Evolutionary conservation across 2,113 vertebrate species (phyloP).

Genomic region (Scophthalmus maximus): DNA sequence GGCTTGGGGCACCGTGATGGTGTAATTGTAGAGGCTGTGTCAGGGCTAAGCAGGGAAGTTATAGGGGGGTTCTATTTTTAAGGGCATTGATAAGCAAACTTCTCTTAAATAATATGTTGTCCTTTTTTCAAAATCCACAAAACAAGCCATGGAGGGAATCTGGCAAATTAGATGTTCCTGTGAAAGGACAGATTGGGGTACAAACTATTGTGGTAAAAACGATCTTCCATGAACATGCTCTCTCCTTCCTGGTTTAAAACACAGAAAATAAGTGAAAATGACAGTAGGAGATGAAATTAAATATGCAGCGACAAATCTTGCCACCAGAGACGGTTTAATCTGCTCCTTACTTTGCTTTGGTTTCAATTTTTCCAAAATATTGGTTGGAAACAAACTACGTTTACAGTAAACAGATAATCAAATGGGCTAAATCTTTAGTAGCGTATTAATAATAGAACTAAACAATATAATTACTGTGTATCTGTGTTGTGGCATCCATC

Average conservation of each 20-base stretch:
- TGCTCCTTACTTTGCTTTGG: slow-evolving; percentile 5
- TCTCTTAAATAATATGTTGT: slow-evolving; percentile 1
- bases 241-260: neutral
- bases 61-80: slow-evolving; percentile 30
- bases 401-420: slow-evolving; percentile 15
- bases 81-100: slow-evolving; percentile 38
- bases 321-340: slow-evolving; percentile 44
- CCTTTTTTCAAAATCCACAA: slow-evolving; percentile 28
- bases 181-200: slow-evolving; percentile 17
- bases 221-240: neutral
- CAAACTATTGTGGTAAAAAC: neutral
- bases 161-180: no score
- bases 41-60: slow-evolving; percentile 36
- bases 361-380: slow-evolving; percentile 3
- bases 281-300: slow-evolving; percentile 22
- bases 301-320: slow-evolving; percentile 21
- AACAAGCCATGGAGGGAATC: slow-evolving; percentile 24
- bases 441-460: neutral
- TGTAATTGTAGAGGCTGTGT: slow-evolving; percentile 52
- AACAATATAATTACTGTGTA: neutral
- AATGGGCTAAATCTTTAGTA: slow-evolving; percentile 1
- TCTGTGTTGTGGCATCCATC: neutral
- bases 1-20: slow-evolving; percentile 57
- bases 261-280: slow-evolving; percentile 16
- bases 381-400: slow-evolving; percentile 17